These are phyloP conservation scores for Drosophila prolongata DNA, from an alignment of 2,888 invertebrate genomes.

Conservation along the genomic window DNA sequence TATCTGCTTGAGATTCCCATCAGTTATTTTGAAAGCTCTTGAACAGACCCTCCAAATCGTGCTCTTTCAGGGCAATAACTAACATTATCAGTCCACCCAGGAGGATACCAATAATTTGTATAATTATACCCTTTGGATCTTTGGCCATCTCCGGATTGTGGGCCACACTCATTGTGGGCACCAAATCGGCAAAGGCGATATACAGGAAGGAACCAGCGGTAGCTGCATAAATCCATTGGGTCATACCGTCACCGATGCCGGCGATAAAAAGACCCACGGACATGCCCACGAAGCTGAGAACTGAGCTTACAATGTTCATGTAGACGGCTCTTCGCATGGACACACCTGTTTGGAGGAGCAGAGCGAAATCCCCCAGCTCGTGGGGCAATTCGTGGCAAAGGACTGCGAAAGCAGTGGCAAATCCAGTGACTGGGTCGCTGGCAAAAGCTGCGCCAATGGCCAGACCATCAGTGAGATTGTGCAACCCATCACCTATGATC, in stretches of 20 bases:
- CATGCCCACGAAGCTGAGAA: constrained; percentile 91
- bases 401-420: constrained; percentile 91
- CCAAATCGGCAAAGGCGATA: constrained; percentile 92
- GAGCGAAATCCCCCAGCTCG: constrained; percentile 92
- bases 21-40: constrained; percentile 28
- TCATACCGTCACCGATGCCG: constrained; percentile 88
- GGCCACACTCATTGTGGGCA: constrained; percentile 87
- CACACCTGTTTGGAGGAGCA: constrained; percentile 91
- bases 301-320: constrained; percentile 90
- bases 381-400: constrained; percentile 93
- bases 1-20: constrained; percentile 7
- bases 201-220: constrained; percentile 93
- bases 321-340: constrained; percentile 89
- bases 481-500: constrained; percentile 91
- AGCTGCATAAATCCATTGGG: constrained; percentile 91
- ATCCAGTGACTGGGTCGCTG: constrained; percentile 89
- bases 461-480: constrained; percentile 92
- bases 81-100: constrained; percentile 90
- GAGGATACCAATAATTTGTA: constrained; percentile 89
- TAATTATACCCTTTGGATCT: constrained; percentile 86
- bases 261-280: constrained; percentile 88
- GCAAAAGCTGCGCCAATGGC: constrained; percentile 93
- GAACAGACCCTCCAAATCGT: constrained; percentile 78
- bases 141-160: constrained; percentile 85
- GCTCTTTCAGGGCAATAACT: constrained; percentile 90